Evolutionary conservation across 2,888 invertebrate species (phyloP).

Genomic region (Eupithecia insigniata): DNA sequence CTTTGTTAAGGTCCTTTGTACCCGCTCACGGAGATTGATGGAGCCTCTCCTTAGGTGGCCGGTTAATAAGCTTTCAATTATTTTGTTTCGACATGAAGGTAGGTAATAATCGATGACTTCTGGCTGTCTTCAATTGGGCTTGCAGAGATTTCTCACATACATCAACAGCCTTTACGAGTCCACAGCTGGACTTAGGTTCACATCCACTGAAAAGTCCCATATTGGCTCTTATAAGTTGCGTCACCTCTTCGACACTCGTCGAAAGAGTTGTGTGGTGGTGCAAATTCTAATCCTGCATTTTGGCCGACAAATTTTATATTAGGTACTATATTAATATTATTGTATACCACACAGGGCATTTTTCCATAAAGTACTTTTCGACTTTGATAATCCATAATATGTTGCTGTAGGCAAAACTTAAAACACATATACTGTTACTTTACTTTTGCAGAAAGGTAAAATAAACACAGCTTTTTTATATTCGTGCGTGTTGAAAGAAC

Average conservation of each 20-base stretch:
- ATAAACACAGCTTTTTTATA: too few relatives aligned
- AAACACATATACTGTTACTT: neutral
- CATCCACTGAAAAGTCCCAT: neutral
- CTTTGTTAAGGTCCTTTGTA: conserved; percentile 78
- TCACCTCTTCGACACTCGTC: neutral
- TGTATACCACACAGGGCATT: too few relatives aligned
- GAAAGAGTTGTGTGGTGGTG: neutral
- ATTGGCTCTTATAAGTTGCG: neutral
- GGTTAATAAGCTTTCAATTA: conserved; percentile 74
- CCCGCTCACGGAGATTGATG: conserved; percentile 76
- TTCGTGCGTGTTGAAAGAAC: too few relatives aligned
- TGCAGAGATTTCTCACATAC: neutral
- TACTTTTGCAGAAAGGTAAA: too few relatives aligned
- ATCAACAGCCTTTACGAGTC: neutral
- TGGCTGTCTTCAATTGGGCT: conserved; percentile 49
- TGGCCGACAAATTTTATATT: too few relatives aligned
- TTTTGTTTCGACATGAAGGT: conserved; percentile 57
- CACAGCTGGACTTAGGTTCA: neutral
- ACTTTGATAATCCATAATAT: neutral
- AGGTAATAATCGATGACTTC: conserved; percentile 61
- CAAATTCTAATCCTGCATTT: neutral
- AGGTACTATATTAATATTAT: too few relatives aligned
- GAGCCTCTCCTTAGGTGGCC: conserved; percentile 78
- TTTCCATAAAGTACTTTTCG: neutral
- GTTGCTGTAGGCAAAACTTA: neutral